phyloP scores from a whole-genome alignment of 53 echinoderm and acorn worm genomes.

The Echinarachnius parma region DNA sequence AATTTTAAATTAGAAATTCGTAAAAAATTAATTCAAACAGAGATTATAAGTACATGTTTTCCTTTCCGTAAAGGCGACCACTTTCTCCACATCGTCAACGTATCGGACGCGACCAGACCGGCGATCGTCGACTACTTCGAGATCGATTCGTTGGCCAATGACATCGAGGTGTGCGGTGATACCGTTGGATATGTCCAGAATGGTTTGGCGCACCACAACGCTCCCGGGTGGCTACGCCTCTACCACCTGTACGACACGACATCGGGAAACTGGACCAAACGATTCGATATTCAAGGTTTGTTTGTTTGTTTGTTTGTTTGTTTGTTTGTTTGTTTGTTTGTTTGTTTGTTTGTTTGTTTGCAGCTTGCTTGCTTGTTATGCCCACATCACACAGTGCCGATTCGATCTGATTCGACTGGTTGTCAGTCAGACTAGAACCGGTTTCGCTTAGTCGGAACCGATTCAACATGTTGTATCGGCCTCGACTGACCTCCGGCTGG shows the following conservation, averaged over 20 bases:
- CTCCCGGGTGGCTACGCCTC: conserved; percentile 49
- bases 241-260: conserved; percentile 15
- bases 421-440: too few relatives aligned
- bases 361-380: too few relatives aligned
- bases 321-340: too few relatives aligned
- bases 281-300: conserved; percentile 18
- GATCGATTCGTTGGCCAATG: conserved; percentile 48
- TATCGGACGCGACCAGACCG: conserved; percentile 39
- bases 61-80: conserved; percentile 46
- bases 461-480: too few relatives aligned
- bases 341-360: too few relatives aligned
- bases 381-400: too few relatives aligned
- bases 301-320: too few relatives aligned
- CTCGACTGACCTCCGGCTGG: too few relatives aligned
- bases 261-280: background rate
- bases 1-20: too few relatives aligned
- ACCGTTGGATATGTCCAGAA: conserved; percentile 53
- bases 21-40: too few relatives aligned
- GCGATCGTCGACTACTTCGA: conserved; percentile 36
- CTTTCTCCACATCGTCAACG: conserved; percentile 65
- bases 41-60: background rate
- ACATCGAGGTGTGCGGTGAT: conserved; percentile 75
- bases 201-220: conserved; percentile 12
- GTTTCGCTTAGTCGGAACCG: too few relatives aligned
- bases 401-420: too few relatives aligned